These are phyloP conservation scores for Melitaea athalia DNA, from an alignment of 2,888 invertebrate genomes.

Conservation along the genomic window DNA sequence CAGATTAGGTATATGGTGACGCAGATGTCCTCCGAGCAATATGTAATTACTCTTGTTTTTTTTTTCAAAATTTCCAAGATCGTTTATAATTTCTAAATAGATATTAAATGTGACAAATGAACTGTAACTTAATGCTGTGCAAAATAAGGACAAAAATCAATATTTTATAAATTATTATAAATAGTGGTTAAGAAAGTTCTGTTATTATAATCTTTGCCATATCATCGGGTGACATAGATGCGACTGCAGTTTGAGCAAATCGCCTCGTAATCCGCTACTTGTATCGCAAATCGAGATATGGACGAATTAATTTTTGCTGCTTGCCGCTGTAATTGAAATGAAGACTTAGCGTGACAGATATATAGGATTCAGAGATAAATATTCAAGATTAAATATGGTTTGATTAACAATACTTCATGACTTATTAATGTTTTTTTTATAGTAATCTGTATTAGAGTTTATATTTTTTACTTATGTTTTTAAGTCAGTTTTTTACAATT, in stretches of 20 bases:
- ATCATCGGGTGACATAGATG: slow-evolving; percentile 57
- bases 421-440: not conserved
- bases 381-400: not conserved
- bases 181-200: not conserved
- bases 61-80: no score
- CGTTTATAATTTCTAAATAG: no score
- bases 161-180: not conserved
- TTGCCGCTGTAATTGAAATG: slow-evolving; percentile 71
- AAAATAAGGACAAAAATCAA: not conserved
- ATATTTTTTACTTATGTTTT: no score
- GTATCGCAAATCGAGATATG: slow-evolving; percentile 71
- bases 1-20: no score
- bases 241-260: slow-evolving; percentile 72
- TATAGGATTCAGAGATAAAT: slow-evolving; percentile 15
- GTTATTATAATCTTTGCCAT: slow-evolving; percentile 51
- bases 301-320: slow-evolving; percentile 72
- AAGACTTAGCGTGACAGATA: slow-evolving; percentile 61
- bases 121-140: not conserved
- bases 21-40: no score
- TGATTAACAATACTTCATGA: not conserved
- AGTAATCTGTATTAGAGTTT: no score
- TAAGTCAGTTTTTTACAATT: no score
- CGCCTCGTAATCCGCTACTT: slow-evolving; percentile 73
- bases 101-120: no score
- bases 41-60: no score